Evolutionary conservation across 2,888 invertebrate species (phyloP), one percentile per base, ranked within the genome.

Genomic region (Drosophila hamatofila): DNA sequence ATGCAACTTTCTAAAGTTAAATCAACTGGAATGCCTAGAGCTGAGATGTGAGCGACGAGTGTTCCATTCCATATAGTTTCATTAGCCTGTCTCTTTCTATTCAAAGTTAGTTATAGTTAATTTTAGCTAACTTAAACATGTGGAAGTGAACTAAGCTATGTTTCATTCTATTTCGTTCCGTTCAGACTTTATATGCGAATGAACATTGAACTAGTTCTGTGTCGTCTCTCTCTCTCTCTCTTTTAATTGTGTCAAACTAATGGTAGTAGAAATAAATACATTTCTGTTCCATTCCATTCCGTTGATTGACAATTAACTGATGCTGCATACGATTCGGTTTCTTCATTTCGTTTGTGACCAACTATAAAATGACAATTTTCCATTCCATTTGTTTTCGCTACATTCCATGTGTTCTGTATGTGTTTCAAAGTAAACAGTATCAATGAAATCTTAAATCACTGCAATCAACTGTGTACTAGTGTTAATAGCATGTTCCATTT

Each of bases 1-100:
- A 63, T 49, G 66, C 77, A 72, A 57, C 72, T 63, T 52, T 70
- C 27, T 27, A 55, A 12, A 41, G 18, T 18, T 41, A 18, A 11
- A 54, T 25, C 12, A 41, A 18, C 42, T 23, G 44, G 14, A 90
- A 89, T 90, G 90, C 91, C 89, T 25, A 59, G 63, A 59, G 63
- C 67, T 75, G 83, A 71, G 35, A 52, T 49, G 59, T 54, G 54
- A 58, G 54, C 64, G 64, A 51, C 64, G 63, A 65, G 58, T 37
- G 30, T 54, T 66, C 33, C 54, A 65, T 66, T 54, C 52, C 62
- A 63, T 12, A 37, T 16, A 27, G 48, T 48, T 18, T 14, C 46
- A 5, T 7, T 46, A n/a, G n/a, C n/a, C 1, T 11, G 23, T 23
- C 12, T 3, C n/a, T 21, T 37, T 46, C 27, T 5, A 25, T 58